Evolutionary conservation across 1,140 invertebrate species (phyloP).

Genomic region (Bombus waltoni): DNA sequence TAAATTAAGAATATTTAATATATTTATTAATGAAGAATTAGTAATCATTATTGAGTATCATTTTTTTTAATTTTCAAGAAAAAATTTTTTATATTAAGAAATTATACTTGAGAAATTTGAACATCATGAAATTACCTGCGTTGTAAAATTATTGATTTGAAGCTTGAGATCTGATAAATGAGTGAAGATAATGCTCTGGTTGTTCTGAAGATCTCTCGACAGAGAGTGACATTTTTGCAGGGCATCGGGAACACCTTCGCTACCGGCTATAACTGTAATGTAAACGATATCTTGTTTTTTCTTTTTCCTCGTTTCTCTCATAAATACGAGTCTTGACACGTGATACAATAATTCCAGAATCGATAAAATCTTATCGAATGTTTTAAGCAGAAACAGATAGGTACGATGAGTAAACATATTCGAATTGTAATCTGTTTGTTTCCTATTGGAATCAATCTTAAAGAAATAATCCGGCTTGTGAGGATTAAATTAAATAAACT

Average conservation of each 20-base stretch:
- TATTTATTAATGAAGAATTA: not conserved
- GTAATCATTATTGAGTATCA: not conserved
- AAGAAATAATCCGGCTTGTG: not conserved
- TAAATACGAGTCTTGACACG: not conserved
- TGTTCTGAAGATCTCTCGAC: slow-evolving; percentile 85
- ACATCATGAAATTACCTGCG: slow-evolving; percentile 78
- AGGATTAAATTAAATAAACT: not conserved
- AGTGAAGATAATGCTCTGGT: slow-evolving; percentile 84
- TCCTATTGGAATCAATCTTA: not conserved
- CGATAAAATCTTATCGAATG: not conserved
- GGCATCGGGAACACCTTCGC: slow-evolving; percentile 85
- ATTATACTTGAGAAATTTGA: not conserved
- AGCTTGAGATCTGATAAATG: slow-evolving; percentile 81
- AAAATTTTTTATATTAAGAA: not conserved
- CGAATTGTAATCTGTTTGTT: not conserved
- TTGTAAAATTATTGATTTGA: slow-evolving; percentile 82
- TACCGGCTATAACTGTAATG: slow-evolving; percentile 86
- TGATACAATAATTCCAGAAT: not conserved
- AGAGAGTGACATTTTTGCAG: slow-evolving; percentile 86
- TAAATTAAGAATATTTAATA: not conserved
- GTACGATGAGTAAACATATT: not conserved
- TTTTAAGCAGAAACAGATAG: not conserved
- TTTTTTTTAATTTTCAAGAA: not conserved
- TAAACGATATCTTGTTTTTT: not conserved
- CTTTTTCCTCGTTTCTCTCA: not conserved